A percentile compares a stretch with the other conserved stretches of the same genome.
phyloP scores from a whole-genome alignment of 2,797 vertebrate species.

The Pangasius sanitwongsei region DNA sequence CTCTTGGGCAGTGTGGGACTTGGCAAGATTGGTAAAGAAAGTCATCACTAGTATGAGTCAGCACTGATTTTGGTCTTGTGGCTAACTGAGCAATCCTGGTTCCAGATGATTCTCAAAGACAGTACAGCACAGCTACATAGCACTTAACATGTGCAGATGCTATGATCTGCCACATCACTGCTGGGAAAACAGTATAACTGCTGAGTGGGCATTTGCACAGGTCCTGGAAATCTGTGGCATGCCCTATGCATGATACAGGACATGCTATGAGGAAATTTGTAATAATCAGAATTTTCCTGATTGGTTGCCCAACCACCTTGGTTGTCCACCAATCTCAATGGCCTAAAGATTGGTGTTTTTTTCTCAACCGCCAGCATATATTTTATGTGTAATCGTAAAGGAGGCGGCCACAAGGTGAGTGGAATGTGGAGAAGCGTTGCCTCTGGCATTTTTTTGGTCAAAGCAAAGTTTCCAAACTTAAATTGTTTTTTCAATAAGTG shows the following conservation, averaged over 20 bases:
- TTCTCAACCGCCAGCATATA: not conserved
- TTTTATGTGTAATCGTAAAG: not conserved
- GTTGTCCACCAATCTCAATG: not conserved
- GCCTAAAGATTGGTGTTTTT: not conserved
- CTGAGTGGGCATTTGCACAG: not conserved
- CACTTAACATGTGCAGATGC: not conserved
- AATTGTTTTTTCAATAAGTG: no score
- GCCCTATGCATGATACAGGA: not conserved
- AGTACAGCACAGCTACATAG: not conserved
- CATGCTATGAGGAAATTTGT: not conserved
- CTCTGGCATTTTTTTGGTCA: not conserved
- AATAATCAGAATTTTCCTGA: not conserved
- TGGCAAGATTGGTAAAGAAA: not conserved
- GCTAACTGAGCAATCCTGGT: not conserved
- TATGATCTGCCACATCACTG: not conserved
- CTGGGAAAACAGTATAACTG: not conserved
- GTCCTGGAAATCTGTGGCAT: not conserved
- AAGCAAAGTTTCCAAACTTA: no score
- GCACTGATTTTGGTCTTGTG: conserved; percentile 2
- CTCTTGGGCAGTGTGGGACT: not conserved
- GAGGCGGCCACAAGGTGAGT: not conserved
- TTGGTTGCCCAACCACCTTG: not conserved
- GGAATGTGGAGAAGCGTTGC: not conserved
- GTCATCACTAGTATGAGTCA: not conserved
- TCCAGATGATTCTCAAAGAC: conserved; percentile 6